Evolutionary conservation across 1,140 invertebrate genomes (phyloP).

Genomic region (Drosophila ambigua): DNA sequence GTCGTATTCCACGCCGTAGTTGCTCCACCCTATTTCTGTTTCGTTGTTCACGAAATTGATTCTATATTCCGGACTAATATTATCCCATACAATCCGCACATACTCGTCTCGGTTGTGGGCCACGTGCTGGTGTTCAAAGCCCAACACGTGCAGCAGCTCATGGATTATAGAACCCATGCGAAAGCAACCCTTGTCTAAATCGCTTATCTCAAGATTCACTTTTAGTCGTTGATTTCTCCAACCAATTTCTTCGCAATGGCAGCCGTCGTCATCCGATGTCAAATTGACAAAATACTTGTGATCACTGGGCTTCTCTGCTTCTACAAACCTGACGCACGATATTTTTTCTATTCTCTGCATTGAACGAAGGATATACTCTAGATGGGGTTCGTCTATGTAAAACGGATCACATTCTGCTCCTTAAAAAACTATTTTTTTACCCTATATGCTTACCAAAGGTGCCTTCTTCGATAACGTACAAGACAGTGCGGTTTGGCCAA

Average conservation of each 20-base stretch:
- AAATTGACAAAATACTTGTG: slow-evolving; percentile 15
- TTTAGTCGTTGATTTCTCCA: slow-evolving; percentile 84
- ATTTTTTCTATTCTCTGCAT: slow-evolving; percentile 10
- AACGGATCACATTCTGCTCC: not conserved
- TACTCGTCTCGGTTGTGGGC: slow-evolving; percentile 86
- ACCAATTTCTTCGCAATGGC: slow-evolving; percentile 84
- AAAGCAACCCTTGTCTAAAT: slow-evolving; percentile 84
- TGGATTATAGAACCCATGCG: slow-evolving; percentile 86
- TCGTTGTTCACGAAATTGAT: slow-evolving; percentile 86
- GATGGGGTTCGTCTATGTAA: slow-evolving; percentile 7
- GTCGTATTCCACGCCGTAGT: slow-evolving; percentile 86
- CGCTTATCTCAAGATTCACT: slow-evolving; percentile 83
- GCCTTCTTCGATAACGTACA: slow-evolving; percentile 85
- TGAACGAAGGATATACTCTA: slow-evolving; percentile 3
- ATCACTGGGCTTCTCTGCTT: not conserved
- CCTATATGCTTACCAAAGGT: slow-evolving; percentile 23
- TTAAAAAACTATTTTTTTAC: not conserved
- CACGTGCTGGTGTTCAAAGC: slow-evolving; percentile 87
- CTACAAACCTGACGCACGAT: slow-evolving; percentile 37
- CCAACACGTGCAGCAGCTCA: slow-evolving; percentile 87
- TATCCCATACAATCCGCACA: slow-evolving; percentile 85
- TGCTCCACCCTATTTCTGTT: slow-evolving; percentile 68
- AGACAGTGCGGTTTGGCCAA: slow-evolving; percentile 87
- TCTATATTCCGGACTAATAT: slow-evolving; percentile 84
- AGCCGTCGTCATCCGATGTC: slow-evolving; percentile 63